A percentile compares a stretch with the other conserved stretches of the same genome.
phyloP scores from a whole-genome alignment of 2,113 vertebrate genomes.

The Bubo bubo region DNA sequence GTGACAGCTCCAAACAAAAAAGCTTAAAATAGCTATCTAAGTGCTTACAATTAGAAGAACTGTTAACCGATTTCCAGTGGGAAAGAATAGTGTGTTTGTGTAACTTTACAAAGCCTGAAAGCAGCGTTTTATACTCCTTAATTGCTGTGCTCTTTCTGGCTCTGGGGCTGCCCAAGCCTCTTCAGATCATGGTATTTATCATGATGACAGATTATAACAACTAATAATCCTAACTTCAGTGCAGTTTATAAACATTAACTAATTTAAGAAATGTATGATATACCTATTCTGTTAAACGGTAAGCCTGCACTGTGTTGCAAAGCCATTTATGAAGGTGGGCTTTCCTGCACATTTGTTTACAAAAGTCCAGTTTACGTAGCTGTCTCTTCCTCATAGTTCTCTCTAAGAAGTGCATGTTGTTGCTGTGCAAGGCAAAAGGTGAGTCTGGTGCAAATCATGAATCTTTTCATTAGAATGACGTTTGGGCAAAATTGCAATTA shows the following conservation, averaged over 20 bases:
- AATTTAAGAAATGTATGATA: background rate
- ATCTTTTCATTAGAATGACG: background rate
- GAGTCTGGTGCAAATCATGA: background rate
- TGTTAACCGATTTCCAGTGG: constrained; percentile 45
- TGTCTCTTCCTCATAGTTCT: background rate
- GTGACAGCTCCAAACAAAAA: constrained; percentile 66
- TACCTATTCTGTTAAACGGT: background rate
- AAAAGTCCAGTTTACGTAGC: background rate
- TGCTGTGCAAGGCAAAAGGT: background rate
- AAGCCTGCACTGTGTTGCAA: background rate
- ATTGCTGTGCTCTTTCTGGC: background rate
- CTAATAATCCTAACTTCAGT: background rate
- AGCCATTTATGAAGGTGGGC: background rate
- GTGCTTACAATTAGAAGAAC: constrained; percentile 43
- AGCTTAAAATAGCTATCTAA: constrained; percentile 72
- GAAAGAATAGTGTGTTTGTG: background rate
- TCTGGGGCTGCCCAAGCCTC: background rate
- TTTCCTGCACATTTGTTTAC: background rate
- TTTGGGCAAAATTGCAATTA: background rate
- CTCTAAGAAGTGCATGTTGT: background rate
- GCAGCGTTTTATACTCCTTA: background rate
- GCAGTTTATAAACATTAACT: background rate
- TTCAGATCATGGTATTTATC: background rate
- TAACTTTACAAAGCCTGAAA: background rate
- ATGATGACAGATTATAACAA: background rate